phyloP scores from a whole-genome alignment of 2,113 vertebrate genomes.

The Oncorhynchus clarkii region DNA sequence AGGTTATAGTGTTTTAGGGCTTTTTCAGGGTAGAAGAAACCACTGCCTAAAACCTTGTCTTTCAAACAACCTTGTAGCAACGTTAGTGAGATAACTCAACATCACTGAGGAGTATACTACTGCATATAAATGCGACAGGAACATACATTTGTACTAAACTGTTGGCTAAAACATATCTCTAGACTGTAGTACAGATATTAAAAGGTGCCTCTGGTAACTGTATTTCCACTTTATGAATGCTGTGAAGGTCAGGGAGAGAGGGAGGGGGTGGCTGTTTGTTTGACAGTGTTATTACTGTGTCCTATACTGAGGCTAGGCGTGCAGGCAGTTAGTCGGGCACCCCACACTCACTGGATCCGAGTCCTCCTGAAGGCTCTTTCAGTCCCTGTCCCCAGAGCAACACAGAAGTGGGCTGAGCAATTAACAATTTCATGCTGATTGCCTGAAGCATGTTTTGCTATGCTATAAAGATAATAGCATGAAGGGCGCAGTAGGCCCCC shows the following conservation, averaged over 20 bases:
- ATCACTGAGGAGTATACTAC: constrained; percentile 14
- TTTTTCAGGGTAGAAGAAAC: background rate
- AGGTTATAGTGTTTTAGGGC: background rate
- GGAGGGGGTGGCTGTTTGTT: constrained; percentile 17
- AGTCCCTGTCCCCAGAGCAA: constrained; percentile 82
- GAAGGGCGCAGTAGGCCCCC: constrained; percentile 61
- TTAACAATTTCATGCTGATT: constrained; percentile 91
- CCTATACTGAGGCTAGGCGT: constrained; percentile 35
- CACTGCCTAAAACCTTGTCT: constrained; percentile 1
- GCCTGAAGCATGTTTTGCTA: constrained; percentile 85
- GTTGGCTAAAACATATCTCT: background rate
- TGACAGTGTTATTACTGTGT: constrained; percentile 31
- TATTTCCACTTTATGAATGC: constrained; percentile 19
- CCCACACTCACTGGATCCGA: constrained; percentile 58
- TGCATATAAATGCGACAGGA: background rate
- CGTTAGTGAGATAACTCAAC: background rate
- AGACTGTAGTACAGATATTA: background rate
- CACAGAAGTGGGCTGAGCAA: constrained; percentile 84
- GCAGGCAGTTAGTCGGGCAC: constrained; percentile 70
- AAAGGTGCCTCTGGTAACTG: constrained; percentile 33
- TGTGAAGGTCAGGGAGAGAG: constrained; percentile 34
- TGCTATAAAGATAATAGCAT: constrained; percentile 85
- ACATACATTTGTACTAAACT: constrained; percentile 1
- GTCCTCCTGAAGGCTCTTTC: constrained; percentile 74
- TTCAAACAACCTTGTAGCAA: constrained; percentile 4